Evolutionary conservation across 2,888 invertebrate species (phyloP).

Genomic region (Drosophila antonietae): DNA sequence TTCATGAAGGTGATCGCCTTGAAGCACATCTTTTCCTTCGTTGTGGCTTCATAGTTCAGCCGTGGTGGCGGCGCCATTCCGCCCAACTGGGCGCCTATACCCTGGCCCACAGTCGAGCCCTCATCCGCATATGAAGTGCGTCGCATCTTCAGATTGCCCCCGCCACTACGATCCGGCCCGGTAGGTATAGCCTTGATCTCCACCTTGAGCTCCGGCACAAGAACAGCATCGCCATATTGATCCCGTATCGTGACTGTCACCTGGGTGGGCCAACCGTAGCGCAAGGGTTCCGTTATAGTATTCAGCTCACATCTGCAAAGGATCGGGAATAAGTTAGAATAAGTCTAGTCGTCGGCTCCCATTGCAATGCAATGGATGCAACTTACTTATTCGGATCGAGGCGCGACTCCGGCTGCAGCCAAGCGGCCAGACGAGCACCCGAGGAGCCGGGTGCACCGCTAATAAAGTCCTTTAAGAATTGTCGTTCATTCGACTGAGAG

Average conservation of each 20-base stretch:
- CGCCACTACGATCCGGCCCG: constrained; percentile 67
- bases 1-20: constrained; percentile 98
- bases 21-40: constrained; percentile 96
- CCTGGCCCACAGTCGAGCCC: neutral
- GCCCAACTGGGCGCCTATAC: constrained; percentile 50
- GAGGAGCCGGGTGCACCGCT: constrained; percentile 92
- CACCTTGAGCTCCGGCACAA: constrained; percentile 92
- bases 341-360: too few relatives aligned
- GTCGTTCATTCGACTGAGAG: constrained; percentile 94
- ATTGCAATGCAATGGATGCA: neutral
- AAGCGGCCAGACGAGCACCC: constrained; percentile 96
- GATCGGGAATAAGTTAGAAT: neutral
- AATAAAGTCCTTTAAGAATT: constrained; percentile 97
- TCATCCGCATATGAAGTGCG: constrained; percentile 79
- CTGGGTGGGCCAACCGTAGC: constrained; percentile 93
- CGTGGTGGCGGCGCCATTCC: constrained; percentile 84
- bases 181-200: constrained; percentile 85
- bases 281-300: constrained; percentile 89
- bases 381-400: constrained; percentile 90
- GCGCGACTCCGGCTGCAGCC: constrained; percentile 96
- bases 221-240: constrained; percentile 95
- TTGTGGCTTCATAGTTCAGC: constrained; percentile 91
- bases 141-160: constrained; percentile 82
- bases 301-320: constrained; percentile 91
- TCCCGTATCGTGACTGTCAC: constrained; percentile 93